Evolutionary conservation across 1,140 invertebrate genomes (phyloP), one percentile per base, ranked within the genome.

Genomic region (Philaenus spumarius): DNA sequence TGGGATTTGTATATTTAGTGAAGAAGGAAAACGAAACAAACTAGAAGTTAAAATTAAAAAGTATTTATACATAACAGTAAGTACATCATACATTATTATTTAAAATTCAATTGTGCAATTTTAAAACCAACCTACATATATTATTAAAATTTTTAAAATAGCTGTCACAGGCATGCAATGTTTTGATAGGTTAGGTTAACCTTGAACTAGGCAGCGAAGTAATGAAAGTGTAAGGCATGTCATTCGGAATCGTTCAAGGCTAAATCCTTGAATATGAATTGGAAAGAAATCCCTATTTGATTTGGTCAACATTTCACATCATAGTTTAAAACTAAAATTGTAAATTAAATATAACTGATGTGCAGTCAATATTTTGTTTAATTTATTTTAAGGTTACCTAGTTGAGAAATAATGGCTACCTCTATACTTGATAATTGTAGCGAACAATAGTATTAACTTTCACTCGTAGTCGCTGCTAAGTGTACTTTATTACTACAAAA

Each of bases 61-160:
- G 71, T 80, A 80, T 71, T 69, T 80, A 43, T 73, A 75, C 62
- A 75, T 80, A 55, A 68, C 73, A 72, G 79, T 80, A 65, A 72
- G 73, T 71, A 35, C 15, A 37, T 7, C 12, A 23, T 22, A 56
- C 4, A 26, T 39, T 46, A 14, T 59, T 3, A 19, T 45, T 22
- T 58, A 40, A 15, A 34, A 34, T 20, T 37, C n/a, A 23, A 19
- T 53, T n/a, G 11, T 39, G 15, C 42, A 11, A 52, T 50, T 35
- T 24, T 2, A 26, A 51, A n/a, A 51, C 30, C 9, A 30, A 54
- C n/a, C n/a, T 39, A 6, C n/a, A 23, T 24, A 55, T 55, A 47
- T 47, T 40, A 45, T 14, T 30, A 1, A 54, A 2, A 15, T 46
- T 12, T 42, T 43, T 23, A 24, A 23, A 15, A 26, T 24, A 45